A percentile compares a stretch with the other conserved stretches of the same genome.
Conservation (phyloP, 2,113 vertebrate species). For the Jaculus jaculus region DNA sequence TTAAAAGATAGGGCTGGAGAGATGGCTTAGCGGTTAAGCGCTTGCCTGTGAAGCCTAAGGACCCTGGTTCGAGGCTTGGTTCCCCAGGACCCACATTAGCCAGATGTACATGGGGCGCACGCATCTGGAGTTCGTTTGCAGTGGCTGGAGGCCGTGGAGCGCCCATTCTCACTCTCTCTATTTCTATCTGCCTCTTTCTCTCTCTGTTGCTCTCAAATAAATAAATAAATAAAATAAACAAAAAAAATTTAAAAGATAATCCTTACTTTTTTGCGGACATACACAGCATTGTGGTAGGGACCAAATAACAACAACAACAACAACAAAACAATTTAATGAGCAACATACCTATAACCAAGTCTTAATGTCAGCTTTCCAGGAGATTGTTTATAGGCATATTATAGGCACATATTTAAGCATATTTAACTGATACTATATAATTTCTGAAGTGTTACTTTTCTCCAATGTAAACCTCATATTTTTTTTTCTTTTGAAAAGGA, state of each 20-base stretch:
- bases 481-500: background rate
- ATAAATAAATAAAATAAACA: too few relatives aligned
- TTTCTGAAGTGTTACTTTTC: background rate
- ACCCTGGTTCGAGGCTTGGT: too few relatives aligned
- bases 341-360: background rate
- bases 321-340: background rate
- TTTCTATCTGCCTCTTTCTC: too few relatives aligned
- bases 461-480: background rate
- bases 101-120: too few relatives aligned
- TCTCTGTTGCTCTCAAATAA: too few relatives aligned
- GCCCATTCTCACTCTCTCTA: too few relatives aligned
- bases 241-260: background rate
- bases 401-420: background rate
- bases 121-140: too few relatives aligned
- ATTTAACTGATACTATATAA: background rate
- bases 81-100: too few relatives aligned
- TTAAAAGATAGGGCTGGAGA: background rate
- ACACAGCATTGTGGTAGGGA: background rate
- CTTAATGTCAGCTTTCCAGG: background rate
- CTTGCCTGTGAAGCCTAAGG: too few relatives aligned
- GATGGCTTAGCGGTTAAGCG: too few relatives aligned
- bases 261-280: background rate
- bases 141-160: too few relatives aligned
- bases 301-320: too few relatives aligned
- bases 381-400: background rate